Conservation (phyloP, 1,140 invertebrate species). For the Cherax destructor region DNA sequence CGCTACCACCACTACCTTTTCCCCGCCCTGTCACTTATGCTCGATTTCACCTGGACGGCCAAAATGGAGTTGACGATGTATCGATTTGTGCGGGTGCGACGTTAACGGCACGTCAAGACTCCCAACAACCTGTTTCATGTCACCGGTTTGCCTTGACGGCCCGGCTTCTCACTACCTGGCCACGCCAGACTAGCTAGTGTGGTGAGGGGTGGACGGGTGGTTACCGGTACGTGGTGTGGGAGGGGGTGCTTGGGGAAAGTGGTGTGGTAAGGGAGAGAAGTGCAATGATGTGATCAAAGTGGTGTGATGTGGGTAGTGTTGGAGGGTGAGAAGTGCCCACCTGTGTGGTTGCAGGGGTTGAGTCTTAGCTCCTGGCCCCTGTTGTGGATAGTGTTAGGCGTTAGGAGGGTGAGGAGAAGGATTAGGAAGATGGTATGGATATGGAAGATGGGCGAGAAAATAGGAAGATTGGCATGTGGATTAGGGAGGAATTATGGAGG, state of each 20-base stretch:
- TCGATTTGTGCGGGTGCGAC: slow-evolving; percentile 15
- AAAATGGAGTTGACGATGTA: slow-evolving; percentile 31
- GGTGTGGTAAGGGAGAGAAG: not conserved
- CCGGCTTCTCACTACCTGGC: not conserved
- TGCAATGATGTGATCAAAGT: not conserved
- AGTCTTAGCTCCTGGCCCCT: too few species aligned
- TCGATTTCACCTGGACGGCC: not conserved
- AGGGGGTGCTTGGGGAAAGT: not conserved
- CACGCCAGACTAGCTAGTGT: not conserved
- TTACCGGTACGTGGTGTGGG: not conserved
- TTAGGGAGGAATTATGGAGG: not conserved
- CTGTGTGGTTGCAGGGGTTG: too few species aligned
- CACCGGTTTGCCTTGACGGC: slow-evolving; percentile 23
- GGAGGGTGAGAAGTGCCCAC: not conserved
- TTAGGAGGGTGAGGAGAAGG: not conserved
- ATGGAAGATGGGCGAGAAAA: too few species aligned
- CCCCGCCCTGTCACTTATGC: slow-evolving; percentile 5
- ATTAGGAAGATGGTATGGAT: not conserved
- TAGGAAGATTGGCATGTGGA: not conserved
- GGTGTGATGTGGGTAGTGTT: not conserved
- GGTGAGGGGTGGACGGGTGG: not conserved
- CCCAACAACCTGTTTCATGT: slow-evolving; percentile 7
- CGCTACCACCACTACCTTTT: not conserved
- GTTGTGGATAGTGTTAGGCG: not conserved
- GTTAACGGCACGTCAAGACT: slow-evolving; percentile 12